Conservation (phyloP, 2,888 invertebrate species). For the Pristionchus entomophagus region DNA sequence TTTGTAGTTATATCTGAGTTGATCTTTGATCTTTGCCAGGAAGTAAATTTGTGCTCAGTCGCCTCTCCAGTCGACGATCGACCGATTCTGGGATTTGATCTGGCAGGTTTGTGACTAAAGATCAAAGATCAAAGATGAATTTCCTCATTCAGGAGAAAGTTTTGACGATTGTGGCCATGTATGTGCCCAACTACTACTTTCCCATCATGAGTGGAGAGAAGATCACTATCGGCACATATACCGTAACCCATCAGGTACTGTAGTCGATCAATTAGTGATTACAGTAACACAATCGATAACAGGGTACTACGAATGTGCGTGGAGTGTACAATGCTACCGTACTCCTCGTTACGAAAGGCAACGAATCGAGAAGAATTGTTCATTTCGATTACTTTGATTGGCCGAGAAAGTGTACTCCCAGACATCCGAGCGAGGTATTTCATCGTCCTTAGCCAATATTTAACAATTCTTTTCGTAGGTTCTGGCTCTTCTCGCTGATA, state of each 20-base stretch:
- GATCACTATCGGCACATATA: not conserved
- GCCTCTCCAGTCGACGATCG: constrained; percentile 36
- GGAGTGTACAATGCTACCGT: constrained; percentile 45
- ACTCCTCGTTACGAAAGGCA: constrained; percentile 27
- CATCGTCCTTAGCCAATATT: not conserved
- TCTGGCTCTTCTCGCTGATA: constrained; percentile 18
- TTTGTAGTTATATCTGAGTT: not conserved
- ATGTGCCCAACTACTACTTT: constrained; percentile 12
- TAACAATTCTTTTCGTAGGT: not conserved
- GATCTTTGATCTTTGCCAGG: constrained; percentile 32
- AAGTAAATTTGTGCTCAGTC: constrained; percentile 46
- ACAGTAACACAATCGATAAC: not conserved
- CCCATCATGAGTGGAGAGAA: constrained; percentile 8
- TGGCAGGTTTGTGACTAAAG: constrained; percentile 43
- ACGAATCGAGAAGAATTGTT: constrained; percentile 25
- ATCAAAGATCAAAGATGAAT: constrained; percentile 21
- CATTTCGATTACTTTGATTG: constrained; percentile 47
- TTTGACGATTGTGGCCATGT: not conserved
- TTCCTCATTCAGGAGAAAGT: constrained; percentile 23
- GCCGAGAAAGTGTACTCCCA: constrained; percentile 33
- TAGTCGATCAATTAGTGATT: not conserved
- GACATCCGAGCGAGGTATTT: not conserved
- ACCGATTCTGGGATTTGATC: constrained; percentile 46
- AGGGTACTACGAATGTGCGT: constrained; percentile 34
- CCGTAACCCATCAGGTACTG: constrained; percentile 14